These are phyloP conservation scores for Chymomyza caudatula DNA, from an alignment of 2,888 invertebrate species.

Conservation along the genomic window DNA sequence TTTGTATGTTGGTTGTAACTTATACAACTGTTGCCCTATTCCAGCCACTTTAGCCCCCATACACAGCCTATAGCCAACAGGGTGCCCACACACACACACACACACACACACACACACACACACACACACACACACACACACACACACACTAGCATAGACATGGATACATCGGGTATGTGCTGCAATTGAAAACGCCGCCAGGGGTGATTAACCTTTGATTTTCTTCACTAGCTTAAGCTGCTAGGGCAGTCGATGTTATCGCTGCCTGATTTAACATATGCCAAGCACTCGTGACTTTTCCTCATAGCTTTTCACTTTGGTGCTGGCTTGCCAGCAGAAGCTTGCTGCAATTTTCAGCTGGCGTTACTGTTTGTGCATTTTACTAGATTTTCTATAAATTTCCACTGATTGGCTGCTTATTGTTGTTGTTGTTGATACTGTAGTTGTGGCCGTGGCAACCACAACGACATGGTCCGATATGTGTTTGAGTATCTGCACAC, in stretches of 20 bases:
- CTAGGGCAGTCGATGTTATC: constrained; percentile 31
- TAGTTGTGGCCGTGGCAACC: constrained; percentile 10
- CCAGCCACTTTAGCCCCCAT: constrained; percentile 9
- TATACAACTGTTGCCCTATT: neutral
- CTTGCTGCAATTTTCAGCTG: neutral
- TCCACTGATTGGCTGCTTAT: constrained; percentile 21
- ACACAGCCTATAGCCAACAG: too few species aligned
- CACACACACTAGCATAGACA: neutral
- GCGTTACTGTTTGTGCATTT: neutral
- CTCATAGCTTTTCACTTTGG: neutral
- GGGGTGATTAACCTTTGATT: constrained; percentile 71
- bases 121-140: constrained; percentile 20
- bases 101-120: constrained; percentile 8
- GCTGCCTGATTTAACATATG: constrained; percentile 38
- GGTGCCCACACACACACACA: constrained; percentile 10
- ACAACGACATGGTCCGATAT: neutral
- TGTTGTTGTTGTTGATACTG: constrained; percentile 23
- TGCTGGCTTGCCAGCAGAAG: neutral
- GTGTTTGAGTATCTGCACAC: neutral
- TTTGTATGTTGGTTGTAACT: neutral
- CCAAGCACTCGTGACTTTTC: constrained; percentile 5
- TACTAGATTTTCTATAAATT: constrained; percentile 4
- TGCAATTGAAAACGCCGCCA: constrained; percentile 30
- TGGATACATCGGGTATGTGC: constrained; percentile 13
- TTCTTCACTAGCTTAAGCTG: constrained; percentile 26